Base-by-base conservation (phyloP, 2,113 vertebrate species). In the Amazona vittata region DNA sequence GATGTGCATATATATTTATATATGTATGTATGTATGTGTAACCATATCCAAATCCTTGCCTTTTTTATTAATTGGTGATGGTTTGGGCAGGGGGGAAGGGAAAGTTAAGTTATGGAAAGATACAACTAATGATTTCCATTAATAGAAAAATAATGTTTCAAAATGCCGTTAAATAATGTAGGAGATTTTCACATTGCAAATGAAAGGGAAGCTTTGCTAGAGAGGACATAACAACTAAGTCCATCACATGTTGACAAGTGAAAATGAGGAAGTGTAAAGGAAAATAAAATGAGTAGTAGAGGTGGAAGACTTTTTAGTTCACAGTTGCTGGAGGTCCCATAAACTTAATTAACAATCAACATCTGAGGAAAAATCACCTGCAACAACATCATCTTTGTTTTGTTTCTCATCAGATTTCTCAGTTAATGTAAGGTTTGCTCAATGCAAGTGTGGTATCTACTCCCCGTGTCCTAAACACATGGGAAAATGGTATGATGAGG, bases 191-290 rank as follows among this genome's bases (percentile, higher is more conserved):
- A 95, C 77, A 39, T 95, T 96, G 88, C 78, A 94, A 96, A 94
- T 96, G 93, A 97, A 91, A 95, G 50, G 75, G 59, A 91, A 82
- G 81, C 88, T 89, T 93, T 84, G 41, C 78, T 92, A 24, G 46
- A 89, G 53, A 90, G 83, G 65, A 85, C 91, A 68, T 94, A 97
- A 94, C 95, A 86, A 96, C 57, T 90, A 95, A 96, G 94, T 95
- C 96, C 93, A 95, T 97, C 94, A 94, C 53, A 74, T 26, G 57
- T n/a, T 97, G 97, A 97, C 94, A 97, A 94, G 96, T 97, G 96
- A 97, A 97, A 97, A 97, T 97, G 96, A 97, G 89, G 95, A 96
- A 96, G 28, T 49, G 46, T 95, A 94, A 87, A 92, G 91, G 88
- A 94, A 95, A 96, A 93, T 64, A 94, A 95, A 94, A 83, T 79